Conservation (phyloP, 2,113 vertebrate genomes). For the Xenus cinereus region DNA sequence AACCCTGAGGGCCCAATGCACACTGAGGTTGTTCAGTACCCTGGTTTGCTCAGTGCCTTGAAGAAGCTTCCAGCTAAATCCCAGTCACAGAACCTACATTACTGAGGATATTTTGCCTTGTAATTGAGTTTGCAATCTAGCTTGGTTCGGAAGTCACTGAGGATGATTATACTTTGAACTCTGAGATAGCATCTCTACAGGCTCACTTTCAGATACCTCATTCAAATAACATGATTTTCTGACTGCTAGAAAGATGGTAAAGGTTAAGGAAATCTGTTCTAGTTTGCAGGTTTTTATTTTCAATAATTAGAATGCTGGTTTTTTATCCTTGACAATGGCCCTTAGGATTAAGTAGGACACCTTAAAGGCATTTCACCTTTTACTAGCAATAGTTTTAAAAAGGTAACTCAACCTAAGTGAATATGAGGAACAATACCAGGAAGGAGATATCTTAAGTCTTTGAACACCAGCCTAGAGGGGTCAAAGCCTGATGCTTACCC, state of each 20-base stretch:
- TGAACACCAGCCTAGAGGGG: background rate
- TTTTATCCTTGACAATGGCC: background rate
- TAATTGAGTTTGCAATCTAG: background rate
- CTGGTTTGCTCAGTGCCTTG: background rate
- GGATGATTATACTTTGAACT: background rate
- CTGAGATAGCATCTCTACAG: background rate
- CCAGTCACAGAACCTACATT: background rate
- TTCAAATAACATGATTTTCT: background rate
- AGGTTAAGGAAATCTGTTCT: background rate
- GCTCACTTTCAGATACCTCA: background rate
- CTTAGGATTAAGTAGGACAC: background rate
- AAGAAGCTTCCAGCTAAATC: background rate
- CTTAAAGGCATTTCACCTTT: background rate
- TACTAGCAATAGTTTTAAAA: background rate
- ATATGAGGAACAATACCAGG: background rate
- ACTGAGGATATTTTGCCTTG: background rate
- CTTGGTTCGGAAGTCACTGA: background rate
- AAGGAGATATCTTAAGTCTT: background rate
- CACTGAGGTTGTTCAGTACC: background rate
- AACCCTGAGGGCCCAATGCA: background rate
- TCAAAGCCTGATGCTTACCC: background rate
- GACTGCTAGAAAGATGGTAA: background rate
- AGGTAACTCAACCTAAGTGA: background rate
- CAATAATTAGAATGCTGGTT: background rate
- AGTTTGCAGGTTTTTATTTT: background rate